A percentile compares a stretch with the other conserved stretches of the same genome.
phyloP scores from a whole-genome alignment of 2,888 invertebrate genomes.

The Dorcus hopei region DNA sequence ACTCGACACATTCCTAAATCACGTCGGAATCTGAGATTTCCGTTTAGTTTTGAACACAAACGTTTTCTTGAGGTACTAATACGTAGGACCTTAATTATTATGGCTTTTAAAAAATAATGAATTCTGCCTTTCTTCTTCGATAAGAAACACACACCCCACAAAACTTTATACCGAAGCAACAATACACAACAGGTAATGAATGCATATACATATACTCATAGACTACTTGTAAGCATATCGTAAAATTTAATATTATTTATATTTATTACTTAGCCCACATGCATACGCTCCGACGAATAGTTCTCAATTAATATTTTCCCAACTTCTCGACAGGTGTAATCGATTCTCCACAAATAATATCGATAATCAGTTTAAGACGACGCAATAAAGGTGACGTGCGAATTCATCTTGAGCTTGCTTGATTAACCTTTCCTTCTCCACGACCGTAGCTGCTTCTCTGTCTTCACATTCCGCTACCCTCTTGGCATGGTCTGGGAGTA shows the following conservation, averaged over 20 bases:
- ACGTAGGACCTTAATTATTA: too few species aligned
- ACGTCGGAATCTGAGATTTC: too few species aligned
- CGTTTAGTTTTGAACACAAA: too few species aligned
- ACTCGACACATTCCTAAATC: too few species aligned
- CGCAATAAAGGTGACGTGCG: too few species aligned
- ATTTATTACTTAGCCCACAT: conserved; percentile 2
- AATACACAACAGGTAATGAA: not conserved
- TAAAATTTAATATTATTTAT: conserved; percentile 2
- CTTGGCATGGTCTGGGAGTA: conserved; percentile 51
- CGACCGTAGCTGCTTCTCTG: conserved; percentile 46
- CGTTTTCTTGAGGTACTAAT: too few species aligned
- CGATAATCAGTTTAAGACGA: too few species aligned
- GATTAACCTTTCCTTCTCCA: conserved; percentile 51
- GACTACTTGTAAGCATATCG: conserved; percentile 3
- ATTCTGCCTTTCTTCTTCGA: too few species aligned
- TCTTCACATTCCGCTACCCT: conserved; percentile 50
- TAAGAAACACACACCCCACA: not conserved
- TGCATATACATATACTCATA: not conserved
- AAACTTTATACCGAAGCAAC: not conserved
- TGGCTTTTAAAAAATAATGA: too few species aligned
- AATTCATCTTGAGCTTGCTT: conserved; percentile 52
- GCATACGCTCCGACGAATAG: conserved; percentile 4
- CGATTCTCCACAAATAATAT: too few species aligned
- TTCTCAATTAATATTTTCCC: not conserved
- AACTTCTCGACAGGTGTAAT: too few species aligned